Base-by-base conservation (phyloP, 2,888 invertebrate genomes). In the Lepidonotus clava region DNA sequence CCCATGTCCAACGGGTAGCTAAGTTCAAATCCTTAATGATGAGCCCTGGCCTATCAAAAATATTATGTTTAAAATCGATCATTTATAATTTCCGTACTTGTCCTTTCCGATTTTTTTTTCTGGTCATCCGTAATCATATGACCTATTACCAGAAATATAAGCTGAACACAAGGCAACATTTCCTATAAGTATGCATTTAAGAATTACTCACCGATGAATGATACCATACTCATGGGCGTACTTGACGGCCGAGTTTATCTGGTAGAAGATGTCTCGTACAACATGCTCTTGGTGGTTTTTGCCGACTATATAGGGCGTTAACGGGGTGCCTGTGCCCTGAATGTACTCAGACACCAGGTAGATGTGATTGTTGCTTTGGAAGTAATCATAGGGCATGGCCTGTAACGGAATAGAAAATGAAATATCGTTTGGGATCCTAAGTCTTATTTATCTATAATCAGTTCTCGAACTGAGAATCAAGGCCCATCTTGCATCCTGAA, bases 311-410 rank as follows among this genome's bases (percentile, higher is more conserved):
- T 61, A 61, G 11, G n/a, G n/a, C n/a, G 61, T 28, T 28, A 32
- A 28, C 2, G 28, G 28, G 61, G 4, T 61, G 24, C 24, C 28
- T n/a, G n/a, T n/a, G 2, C 61, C 61, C 24, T 28, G 61, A 24
- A 24, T 5, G n/a, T 11, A 28, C 28, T 61, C 61, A 61, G 28
- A 28, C 28, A 61, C 61, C 11, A 61, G 61, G 61, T 61, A 61
- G 11, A 61, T 61, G 24, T 61, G 61, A 24, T 28, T 61, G 28
- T 32, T 61, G 24, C 28, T 61, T 61, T 61, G 61, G 28, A 61
- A 61, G 61, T 61, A 61, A 32, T 61, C 61, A 61, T 61, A 61
- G 2, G 61, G 61, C 24, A 61, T 24, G 28, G 61, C 61, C 61
- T 61, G 61, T 28, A n/a, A n/a, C n/a, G n/a, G n/a, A 61, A 56